phyloP scores from a whole-genome alignment of 2,113 vertebrate species.

The Xiphorhynchus elegans region DNA sequence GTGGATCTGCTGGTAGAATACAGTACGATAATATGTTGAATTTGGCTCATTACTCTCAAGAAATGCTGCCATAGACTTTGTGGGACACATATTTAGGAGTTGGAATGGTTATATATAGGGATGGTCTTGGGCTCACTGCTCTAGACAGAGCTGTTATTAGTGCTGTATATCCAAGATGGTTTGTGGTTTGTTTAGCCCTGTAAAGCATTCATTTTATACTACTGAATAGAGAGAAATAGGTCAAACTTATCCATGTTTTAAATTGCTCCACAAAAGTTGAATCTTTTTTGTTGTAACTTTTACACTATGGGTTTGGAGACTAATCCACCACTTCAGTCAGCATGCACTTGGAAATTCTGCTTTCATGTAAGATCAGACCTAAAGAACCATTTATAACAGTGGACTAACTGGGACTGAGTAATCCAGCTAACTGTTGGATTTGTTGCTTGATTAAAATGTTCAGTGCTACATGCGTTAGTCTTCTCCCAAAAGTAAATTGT shows the following conservation, averaged over 20 bases:
- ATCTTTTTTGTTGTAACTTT: neutral
- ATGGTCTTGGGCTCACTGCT: neutral
- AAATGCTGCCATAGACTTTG: constrained; percentile 1
- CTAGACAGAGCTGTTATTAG: constrained; percentile 12
- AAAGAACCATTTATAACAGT: neutral
- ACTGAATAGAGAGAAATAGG: neutral
- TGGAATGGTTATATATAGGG: neutral
- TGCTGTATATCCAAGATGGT: neutral
- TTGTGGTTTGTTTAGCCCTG: constrained; percentile 25
- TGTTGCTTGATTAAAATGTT: neutral
- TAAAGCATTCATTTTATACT: neutral
- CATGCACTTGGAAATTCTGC: neutral
- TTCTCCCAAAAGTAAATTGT: neutral
- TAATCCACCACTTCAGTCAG: neutral
- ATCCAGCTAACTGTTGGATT: neutral
- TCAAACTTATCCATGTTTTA: neutral
- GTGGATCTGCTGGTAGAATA: constrained; percentile 42
- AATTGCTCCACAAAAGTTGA: neutral
- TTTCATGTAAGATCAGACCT: neutral
- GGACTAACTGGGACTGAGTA: neutral
- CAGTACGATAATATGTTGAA: constrained; percentile 24
- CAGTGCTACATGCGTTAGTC: neutral
- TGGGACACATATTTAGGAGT: neutral
- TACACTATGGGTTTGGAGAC: neutral
- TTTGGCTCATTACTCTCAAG: constrained; percentile 28